Percentiles rank a stretch among this genome's conserved stretches.
phyloP scores from a whole-genome alignment of 2,797 vertebrate genomes.

The Periparus ater region DNA sequence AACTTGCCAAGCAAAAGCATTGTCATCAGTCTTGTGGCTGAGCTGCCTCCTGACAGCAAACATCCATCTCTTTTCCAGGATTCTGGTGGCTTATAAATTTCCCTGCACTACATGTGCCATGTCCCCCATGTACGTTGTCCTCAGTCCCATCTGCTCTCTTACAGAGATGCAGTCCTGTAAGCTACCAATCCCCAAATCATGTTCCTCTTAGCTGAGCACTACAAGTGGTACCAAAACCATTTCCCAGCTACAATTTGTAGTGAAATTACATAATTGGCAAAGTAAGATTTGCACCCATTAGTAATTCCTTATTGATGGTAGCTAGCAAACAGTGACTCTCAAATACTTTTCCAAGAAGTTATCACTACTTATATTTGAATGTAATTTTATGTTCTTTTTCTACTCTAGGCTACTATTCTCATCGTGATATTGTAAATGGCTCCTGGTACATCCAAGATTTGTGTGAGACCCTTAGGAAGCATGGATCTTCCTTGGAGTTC shows the following conservation, averaged over 20 bases:
- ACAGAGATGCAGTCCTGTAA: background rate
- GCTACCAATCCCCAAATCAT: background rate
- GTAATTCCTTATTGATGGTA: background rate
- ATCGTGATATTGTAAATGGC: conserved; percentile 87
- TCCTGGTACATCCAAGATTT: conserved; percentile 98
- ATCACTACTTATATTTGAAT: background rate
- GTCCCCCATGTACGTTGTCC: background rate
- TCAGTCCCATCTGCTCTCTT: background rate
- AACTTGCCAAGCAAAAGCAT: background rate
- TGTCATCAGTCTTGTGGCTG: background rate
- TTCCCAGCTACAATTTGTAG: background rate
- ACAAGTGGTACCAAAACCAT: background rate
- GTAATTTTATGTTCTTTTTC: background rate
- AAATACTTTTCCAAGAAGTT: background rate
- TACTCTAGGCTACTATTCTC: conserved; percentile 89
- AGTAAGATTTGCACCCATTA: background rate
- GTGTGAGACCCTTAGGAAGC: conserved; percentile 79
- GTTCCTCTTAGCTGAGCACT: background rate
- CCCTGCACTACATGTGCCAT: background rate
- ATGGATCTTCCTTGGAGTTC: conserved; percentile 86
- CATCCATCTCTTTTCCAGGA: background rate
- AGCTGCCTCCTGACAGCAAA: background rate
- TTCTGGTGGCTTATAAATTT: background rate
- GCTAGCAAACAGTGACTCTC: background rate
- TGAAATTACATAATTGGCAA: background rate